Base-by-base conservation (phyloP, 2,113 vertebrate genomes). In the Pipa parva region DNA sequence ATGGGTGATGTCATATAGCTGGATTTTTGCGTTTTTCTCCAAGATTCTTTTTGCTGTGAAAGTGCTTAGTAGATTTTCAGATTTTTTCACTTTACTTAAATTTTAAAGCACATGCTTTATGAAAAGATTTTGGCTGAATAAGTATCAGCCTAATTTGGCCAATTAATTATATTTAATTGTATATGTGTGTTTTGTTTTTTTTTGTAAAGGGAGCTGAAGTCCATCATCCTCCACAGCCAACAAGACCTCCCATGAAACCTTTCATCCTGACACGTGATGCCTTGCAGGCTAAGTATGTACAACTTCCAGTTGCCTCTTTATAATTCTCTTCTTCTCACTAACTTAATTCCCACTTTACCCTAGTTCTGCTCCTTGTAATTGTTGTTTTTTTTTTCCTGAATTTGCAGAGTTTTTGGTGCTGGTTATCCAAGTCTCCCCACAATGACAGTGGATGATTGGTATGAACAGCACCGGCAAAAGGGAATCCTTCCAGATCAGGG, bases 391-490 rank as follows among this genome's bases (percentile, higher is more conserved):
- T 21, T 1, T 7, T 54, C 3, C 36, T 37, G 2, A 1, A 55
- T 52, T 79, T 33, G 6, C 70, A 98, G 95, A 51, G 96, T 98
- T 63, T 95, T 96, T 71, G 96, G 95, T 5, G 84, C 86, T 4
- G 97, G 96, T 0, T 99, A 99, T 62, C 97, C 97, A 0, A 91
- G 93, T 61, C 80, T 98, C 50, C 75, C 97, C 7, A 92, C 93
- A 0, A 93, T 98, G 95, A 92, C 95, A 0, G 97, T 99, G 68
- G 86, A 94, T 27, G 94, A 99, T 21, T 99, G 97, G 97, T 99
- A 97, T 4, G 90, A 98, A 0, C 90, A 98, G 27, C 94, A 88
- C 74, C 80, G 22, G 2, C 88, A 74, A 50, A 79, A 74, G 0
- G 89, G 88, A 9, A 55, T 50, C 1, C 69, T 91, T 39, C 90